Evolutionary conservation across 1,140 invertebrate species (phyloP).

Genomic region (Aphis gossypii): DNA sequence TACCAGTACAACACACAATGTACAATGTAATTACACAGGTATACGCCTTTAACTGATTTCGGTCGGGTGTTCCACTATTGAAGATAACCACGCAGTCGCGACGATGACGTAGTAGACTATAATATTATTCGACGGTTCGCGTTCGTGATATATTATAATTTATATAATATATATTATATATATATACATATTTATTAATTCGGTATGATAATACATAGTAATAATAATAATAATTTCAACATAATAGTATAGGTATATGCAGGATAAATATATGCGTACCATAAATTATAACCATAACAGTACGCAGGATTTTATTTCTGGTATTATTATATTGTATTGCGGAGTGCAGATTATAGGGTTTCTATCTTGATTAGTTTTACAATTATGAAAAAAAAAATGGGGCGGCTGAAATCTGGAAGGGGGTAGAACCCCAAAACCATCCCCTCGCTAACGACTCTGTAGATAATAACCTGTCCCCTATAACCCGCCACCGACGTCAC

Average conservation of each 20-base stretch:
- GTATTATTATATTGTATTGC: background rate
- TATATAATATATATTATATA: too few relatives aligned
- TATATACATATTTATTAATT: background rate
- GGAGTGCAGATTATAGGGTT: background rate
- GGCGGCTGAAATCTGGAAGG: background rate
- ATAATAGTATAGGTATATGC: background rate
- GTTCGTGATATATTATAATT: background rate
- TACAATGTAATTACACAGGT: background rate
- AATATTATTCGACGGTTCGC: background rate
- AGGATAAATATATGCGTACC: background rate
- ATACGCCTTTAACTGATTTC: conserved; percentile 16
- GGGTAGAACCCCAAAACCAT: background rate
- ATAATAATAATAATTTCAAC: background rate
- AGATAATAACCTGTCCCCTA: background rate
- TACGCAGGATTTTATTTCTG: background rate
- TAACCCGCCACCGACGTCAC: background rate
- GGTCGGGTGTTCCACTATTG: background rate
- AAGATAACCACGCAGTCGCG: background rate
- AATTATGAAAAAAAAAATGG: background rate
- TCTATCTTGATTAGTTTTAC: conserved; percentile 1
- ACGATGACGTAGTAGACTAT: background rate
- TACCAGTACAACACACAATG: background rate
- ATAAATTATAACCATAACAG: background rate
- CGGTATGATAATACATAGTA: background rate
- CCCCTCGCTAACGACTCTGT: background rate